Percentiles rank a stretch among this genome's conserved stretches.
These are phyloP conservation scores for Poicephalus meyeri DNA, from an alignment of 2,113 vertebrate species.

Conservation along the genomic window DNA sequence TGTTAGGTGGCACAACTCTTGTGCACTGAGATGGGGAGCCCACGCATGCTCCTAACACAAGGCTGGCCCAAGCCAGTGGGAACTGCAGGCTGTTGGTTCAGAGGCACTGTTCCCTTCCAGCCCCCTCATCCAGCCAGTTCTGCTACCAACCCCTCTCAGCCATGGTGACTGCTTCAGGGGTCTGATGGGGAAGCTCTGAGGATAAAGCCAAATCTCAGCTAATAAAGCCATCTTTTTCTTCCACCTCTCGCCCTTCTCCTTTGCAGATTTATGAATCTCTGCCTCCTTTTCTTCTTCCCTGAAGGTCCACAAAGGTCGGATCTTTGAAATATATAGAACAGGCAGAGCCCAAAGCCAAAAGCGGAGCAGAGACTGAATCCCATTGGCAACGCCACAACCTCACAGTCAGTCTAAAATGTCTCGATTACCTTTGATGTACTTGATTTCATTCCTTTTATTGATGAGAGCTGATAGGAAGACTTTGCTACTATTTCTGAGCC, in stretches of 20 bases:
- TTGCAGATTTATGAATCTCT: not conserved
- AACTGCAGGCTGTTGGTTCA: not conserved
- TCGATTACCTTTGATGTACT: not conserved
- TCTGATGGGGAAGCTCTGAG: not conserved
- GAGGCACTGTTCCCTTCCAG: not conserved
- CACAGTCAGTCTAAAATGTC: not conserved
- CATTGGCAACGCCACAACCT: not conserved
- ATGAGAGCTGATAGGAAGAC: not conserved
- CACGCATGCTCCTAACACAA: not conserved
- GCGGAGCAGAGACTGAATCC: not conserved
- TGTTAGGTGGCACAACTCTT: not conserved
- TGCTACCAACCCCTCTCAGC: not conserved
- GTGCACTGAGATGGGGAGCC: not conserved
- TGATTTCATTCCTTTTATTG: not conserved
- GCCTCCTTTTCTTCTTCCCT: not conserved
- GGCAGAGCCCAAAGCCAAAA: not conserved
- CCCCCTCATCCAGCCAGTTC: not conserved
- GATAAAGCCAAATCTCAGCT: not conserved
- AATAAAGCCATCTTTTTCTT: not conserved
- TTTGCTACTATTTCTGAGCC: not conserved
- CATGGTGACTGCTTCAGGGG: not conserved
- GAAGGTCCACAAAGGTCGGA: not conserved
- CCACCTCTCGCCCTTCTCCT: not conserved
- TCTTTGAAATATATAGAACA: not conserved
- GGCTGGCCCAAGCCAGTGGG: not conserved